Evolutionary conservation across 1,140 invertebrate genomes (phyloP).

Genomic region (Spodoptera litura): DNA sequence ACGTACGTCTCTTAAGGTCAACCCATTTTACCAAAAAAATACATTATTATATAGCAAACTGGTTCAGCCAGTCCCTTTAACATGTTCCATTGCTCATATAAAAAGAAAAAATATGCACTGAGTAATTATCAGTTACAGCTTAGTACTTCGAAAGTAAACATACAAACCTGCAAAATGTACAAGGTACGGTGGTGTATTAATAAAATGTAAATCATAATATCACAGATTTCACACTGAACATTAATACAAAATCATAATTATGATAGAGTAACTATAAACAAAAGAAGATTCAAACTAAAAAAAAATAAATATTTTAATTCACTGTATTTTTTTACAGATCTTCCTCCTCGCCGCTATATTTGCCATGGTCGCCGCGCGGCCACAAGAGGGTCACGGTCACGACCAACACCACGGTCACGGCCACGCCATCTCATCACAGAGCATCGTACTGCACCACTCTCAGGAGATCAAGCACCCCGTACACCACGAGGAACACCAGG

Average conservation of each 20-base stretch:
- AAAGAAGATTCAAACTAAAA: no score
- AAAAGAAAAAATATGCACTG: not conserved
- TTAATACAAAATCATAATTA: no score
- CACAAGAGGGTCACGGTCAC: not conserved
- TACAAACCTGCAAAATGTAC: conserved; percentile 36
- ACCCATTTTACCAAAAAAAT: no score
- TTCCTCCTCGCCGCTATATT: not conserved
- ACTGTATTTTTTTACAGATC: not conserved
- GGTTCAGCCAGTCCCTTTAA: no score
- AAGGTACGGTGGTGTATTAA: not conserved
- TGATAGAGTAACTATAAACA: no score
- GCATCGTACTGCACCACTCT: not conserved
- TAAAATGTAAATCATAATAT: no score
- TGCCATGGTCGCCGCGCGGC: not conserved
- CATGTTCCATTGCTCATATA: no score
- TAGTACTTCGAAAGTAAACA: not conserved
- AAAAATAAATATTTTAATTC: no score
- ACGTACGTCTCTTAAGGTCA: no score
- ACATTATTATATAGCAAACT: no score
- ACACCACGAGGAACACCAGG: not conserved
- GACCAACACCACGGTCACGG: not conserved
- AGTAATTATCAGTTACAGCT: conserved; percentile 38
- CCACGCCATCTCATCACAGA: not conserved
- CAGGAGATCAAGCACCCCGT: not conserved
- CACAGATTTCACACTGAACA: no score